Conservation (phyloP, 1,140 invertebrate genomes). For the Chionoecetes opilio region DNA sequence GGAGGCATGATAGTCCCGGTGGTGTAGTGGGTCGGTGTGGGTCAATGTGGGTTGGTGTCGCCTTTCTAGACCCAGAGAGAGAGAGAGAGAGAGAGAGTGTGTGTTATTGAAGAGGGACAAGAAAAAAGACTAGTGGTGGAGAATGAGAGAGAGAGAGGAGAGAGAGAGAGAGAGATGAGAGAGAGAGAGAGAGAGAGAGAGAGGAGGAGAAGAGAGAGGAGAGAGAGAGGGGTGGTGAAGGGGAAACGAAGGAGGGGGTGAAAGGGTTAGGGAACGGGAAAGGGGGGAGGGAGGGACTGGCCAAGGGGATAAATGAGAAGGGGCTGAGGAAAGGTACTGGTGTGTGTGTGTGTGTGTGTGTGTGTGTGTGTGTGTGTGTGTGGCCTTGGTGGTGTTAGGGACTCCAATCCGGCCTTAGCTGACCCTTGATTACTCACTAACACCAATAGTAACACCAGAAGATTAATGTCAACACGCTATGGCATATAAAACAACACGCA, state of each 20-base stretch:
- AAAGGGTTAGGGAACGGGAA: background rate
- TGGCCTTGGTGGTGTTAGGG: background rate
- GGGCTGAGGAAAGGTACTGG: constrained; percentile 5
- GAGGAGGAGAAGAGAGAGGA: background rate
- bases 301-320: constrained; percentile 43
- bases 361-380: constrained; percentile 1
- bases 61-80: background rate
- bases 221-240: background rate
- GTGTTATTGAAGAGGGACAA: background rate
- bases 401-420: background rate
- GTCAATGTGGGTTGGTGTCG: no score
- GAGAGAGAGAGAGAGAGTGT: background rate
- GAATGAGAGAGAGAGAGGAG: background rate
- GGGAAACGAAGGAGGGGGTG: constrained; percentile 17
- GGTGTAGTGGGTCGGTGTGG: no score
- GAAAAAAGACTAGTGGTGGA: background rate
- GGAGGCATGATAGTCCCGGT: no score
- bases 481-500: no score
- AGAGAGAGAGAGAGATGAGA: background rate
- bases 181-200: constrained; percentile 14
- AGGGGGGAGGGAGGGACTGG: background rate
- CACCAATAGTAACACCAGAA: no score
- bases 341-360: no score
- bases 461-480: background rate
- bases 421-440: background rate